Conservation (phyloP, 2,113 vertebrate species). For the Tyto alba region DNA sequence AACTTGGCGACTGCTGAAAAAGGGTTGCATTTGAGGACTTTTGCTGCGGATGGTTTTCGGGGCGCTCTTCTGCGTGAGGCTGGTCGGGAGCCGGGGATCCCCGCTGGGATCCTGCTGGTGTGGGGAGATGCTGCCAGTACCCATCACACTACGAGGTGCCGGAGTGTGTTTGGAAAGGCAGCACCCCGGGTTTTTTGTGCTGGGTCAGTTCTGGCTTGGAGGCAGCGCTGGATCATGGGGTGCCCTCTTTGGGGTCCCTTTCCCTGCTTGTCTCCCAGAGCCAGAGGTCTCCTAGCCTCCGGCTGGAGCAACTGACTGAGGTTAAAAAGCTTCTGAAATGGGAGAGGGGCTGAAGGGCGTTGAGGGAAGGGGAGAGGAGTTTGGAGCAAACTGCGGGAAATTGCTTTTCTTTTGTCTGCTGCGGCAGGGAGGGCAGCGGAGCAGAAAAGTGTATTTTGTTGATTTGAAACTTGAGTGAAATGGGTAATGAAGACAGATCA, state of each 20-base stretch:
- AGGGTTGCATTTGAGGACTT: neutral
- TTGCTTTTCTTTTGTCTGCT: constrained; percentile 53
- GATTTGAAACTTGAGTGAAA: constrained; percentile 87
- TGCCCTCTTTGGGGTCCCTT: neutral
- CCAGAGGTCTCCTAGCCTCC: neutral
- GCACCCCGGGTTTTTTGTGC: accelerated
- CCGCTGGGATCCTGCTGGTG: accelerated
- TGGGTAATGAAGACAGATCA: constrained; percentile 83
- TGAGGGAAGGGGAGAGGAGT: constrained; percentile 27
- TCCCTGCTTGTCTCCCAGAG: neutral
- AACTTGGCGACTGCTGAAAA: neutral
- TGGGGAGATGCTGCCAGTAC: neutral
- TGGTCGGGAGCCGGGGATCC: neutral
- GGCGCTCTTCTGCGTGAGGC: accelerated
- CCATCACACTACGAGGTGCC: accelerated
- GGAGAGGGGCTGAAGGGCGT: neutral
- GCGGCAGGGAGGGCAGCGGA: constrained; percentile 68
- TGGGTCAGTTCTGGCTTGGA: neutral
- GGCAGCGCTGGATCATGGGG: accelerated
- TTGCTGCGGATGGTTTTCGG: neutral
- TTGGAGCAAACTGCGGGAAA: constrained; percentile 51
- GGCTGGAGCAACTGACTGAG: neutral
- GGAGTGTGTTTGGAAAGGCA: neutral
- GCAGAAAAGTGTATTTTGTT: constrained; percentile 85
- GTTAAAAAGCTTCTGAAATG: neutral